Conservation (phyloP, 2,888 invertebrate genomes). For the Zaprionus obscuricornis region DNA sequence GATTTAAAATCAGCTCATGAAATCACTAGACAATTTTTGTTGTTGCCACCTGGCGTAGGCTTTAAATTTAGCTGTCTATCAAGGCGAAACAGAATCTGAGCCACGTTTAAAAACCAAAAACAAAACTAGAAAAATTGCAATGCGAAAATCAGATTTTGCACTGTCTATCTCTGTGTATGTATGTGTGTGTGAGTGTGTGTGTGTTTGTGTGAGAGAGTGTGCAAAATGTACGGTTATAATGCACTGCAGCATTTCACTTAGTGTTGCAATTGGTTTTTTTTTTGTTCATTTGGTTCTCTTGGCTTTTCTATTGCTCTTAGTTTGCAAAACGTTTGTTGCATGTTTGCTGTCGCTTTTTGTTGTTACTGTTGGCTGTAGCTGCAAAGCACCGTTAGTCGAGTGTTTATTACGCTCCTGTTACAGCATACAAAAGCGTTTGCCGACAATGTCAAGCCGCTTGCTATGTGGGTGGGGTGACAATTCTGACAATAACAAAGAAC, state of each 20-base stretch:
- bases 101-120: conserved; percentile 36
- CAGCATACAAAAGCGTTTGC: conserved; percentile 69
- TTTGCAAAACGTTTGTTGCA: too few species aligned
- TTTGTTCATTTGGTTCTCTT: conserved; percentile 33
- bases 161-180: background rate
- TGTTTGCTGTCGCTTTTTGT: conserved; percentile 13
- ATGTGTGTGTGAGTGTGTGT: conserved; percentile 15
- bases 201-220: conserved; percentile 27
- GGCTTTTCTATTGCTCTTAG: conserved; percentile 46
- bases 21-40: conserved; percentile 33
- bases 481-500: conserved; percentile 2
- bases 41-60: conserved; percentile 45
- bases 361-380: conserved; percentile 24
- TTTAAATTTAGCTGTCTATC: conserved; percentile 47
- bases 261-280: too few species aligned
- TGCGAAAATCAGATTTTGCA: conserved; percentile 34
- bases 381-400: conserved; percentile 70
- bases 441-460: conserved; percentile 29
- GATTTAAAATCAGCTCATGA: conserved; percentile 23
- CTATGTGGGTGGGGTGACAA: conserved; percentile 5
- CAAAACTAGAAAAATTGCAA: conserved; percentile 53
- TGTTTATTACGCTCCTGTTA: conserved; percentile 77
- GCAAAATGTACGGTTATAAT: conserved; percentile 70
- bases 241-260: conserved; percentile 70
- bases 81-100: conserved; percentile 40